phyloP scores from a whole-genome alignment of 2,797 vertebrate species.

The Sebastes nivosus region DNA sequence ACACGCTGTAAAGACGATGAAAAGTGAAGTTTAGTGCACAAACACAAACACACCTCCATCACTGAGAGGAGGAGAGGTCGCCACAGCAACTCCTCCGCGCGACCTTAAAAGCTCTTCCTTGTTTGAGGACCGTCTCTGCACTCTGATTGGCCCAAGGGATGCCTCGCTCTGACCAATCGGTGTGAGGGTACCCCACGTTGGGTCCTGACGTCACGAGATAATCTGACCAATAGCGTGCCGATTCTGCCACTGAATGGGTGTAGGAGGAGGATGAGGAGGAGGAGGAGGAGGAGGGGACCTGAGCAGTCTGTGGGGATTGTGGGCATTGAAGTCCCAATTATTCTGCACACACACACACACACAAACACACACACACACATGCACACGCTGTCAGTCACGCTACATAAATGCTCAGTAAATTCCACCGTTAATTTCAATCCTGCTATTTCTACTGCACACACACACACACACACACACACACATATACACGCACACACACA shows the following conservation, averaged over 20 bases:
- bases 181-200: slow-evolving; percentile 80
- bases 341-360: slow-evolving; percentile 60
- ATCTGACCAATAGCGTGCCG: slow-evolving; percentile 61
- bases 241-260: slow-evolving; percentile 63
- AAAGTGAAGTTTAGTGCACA: slow-evolving; percentile 22
- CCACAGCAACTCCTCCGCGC: slow-evolving; percentile 42
- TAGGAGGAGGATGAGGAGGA: slow-evolving; percentile 20
- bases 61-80: not conserved
- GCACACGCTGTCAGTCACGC: slow-evolving; percentile 78
- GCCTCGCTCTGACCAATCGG: slow-evolving; percentile 58
- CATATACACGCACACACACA: not conserved
- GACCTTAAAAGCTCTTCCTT: slow-evolving; percentile 80
- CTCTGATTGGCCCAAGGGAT: slow-evolving; percentile 63
- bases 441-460: slow-evolving; percentile 61
- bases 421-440: slow-evolving; percentile 77
- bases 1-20: slow-evolving; percentile 4
- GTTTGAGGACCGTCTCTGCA: slow-evolving; percentile 18
- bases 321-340: slow-evolving; percentile 88
- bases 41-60: slow-evolving; percentile 57
- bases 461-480: not conserved
- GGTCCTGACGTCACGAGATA: slow-evolving; percentile 52
- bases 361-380: slow-evolving; percentile 3
- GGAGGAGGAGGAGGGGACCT: slow-evolving; percentile 14
- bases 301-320: slow-evolving; percentile 83
- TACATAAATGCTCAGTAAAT: slow-evolving; percentile 83